Percentiles rank a stretch among this genome's conserved stretches.
Evolutionary conservation across 2,888 invertebrate species (phyloP).

Genomic region (Dysmachus trigonus): DNA sequence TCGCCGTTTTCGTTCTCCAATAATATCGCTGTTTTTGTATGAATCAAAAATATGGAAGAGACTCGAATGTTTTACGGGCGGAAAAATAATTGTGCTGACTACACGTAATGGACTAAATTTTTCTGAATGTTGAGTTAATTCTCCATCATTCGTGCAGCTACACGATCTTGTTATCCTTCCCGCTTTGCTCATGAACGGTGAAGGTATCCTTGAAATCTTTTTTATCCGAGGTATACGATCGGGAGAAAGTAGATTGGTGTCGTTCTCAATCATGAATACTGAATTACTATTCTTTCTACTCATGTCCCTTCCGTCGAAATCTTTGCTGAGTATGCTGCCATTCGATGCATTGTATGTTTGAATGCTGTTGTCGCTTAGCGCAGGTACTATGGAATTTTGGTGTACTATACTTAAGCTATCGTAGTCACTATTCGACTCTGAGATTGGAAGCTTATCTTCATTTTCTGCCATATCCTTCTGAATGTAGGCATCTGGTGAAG

Average conservation of each 20-base stretch:
- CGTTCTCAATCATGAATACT: slow-evolving; percentile 58
- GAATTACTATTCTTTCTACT: background rate
- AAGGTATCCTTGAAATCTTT: slow-evolving; percentile 41
- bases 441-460: slow-evolving; percentile 50
- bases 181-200: slow-evolving; percentile 33
- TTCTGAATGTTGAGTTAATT: slow-evolving; percentile 55
- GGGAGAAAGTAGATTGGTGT: slow-evolving; percentile 52
- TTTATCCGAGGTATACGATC: slow-evolving; percentile 39
- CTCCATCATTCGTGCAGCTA: slow-evolving; percentile 51
- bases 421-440: slow-evolving; percentile 53
- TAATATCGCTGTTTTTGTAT: background rate
- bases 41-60: slow-evolving; percentile 56
- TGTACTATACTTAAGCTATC: slow-evolving; percentile 44
- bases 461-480: slow-evolving; percentile 21
- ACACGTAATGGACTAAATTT: slow-evolving; percentile 64
- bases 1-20: background rate
- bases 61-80: slow-evolving; percentile 62
- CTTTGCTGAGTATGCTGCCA: slow-evolving; percentile 27
- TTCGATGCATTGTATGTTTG: slow-evolving; percentile 52
- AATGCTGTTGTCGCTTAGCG: slow-evolving; percentile 49
- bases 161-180: slow-evolving; percentile 51
- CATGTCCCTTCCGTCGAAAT: background rate
- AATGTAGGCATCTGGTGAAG: background rate
- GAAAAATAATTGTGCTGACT: slow-evolving; percentile 64
- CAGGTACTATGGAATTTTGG: slow-evolving; percentile 33